A percentile compares a stretch with the other conserved stretches of the same genome.
These are phyloP conservation scores for Microtus oregoni DNA, from an alignment of 2,113 vertebrate species.

Conservation along the genomic window DNA sequence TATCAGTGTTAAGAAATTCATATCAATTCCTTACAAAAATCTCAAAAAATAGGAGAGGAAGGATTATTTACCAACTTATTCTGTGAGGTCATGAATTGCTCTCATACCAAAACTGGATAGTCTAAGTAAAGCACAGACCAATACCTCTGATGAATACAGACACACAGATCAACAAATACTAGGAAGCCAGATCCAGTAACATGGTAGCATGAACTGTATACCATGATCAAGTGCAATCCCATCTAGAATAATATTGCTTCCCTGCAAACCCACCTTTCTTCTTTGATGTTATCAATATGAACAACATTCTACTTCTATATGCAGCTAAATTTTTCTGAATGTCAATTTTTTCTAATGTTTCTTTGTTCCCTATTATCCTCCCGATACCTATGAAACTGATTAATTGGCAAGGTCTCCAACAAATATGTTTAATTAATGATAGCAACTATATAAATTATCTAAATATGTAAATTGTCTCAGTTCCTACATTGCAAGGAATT, in stretches of 20 bases:
- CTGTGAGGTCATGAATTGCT: background rate
- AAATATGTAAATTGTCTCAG: rapidly evolving
- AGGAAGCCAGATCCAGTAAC: slow-evolving; percentile 28
- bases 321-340: background rate
- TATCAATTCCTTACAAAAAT: slow-evolving; percentile 17
- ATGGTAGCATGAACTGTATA: background rate
- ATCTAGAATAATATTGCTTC: slow-evolving; percentile 6
- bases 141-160: background rate
- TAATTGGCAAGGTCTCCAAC: background rate
- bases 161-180: background rate
- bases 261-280: slow-evolving; percentile 44
- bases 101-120: slow-evolving; percentile 1
- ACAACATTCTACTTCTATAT: background rate
- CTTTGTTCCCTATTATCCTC: background rate
- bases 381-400: background rate
- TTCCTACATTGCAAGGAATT: slow-evolving; percentile 28
- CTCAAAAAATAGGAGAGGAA: background rate
- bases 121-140: background rate
- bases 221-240: background rate
- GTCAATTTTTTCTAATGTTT: slow-evolving; percentile 24
- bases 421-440: slow-evolving; percentile 35
- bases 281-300: slow-evolving; percentile 19
- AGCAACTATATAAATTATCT: background rate
- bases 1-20: slow-evolving; percentile 27
- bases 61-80: slow-evolving; percentile 22